phyloP scores from a whole-genome alignment of 2,113 vertebrate genomes.

The Sinosuthora webbiana region DNA sequence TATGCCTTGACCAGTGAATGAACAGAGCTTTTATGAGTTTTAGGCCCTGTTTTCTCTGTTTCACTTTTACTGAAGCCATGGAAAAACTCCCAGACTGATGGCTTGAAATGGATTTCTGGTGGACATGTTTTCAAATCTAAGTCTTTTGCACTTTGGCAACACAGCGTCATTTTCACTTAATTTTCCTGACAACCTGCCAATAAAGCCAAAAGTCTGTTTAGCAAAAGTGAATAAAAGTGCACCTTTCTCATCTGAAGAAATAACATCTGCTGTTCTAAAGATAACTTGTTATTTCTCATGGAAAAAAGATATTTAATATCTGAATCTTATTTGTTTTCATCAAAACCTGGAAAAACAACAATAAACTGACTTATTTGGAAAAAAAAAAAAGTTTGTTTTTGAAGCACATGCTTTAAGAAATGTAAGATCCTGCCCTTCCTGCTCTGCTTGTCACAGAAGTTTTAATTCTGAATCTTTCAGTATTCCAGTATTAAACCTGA shows the following conservation, averaged over 20 bases:
- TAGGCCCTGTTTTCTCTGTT: background rate
- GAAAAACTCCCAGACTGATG: background rate
- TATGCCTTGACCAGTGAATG: background rate
- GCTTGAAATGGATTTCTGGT: conserved; percentile 6
- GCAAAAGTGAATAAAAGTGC: background rate
- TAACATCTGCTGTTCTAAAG: conserved; percentile 10
- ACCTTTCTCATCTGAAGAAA: conserved; percentile 20
- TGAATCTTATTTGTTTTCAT: background rate
- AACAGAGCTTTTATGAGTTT: background rate
- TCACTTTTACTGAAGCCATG: background rate
- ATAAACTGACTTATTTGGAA: background rate
- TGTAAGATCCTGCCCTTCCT: background rate
- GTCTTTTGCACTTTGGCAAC: conserved; percentile 1
- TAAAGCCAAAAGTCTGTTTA: conserved; percentile 1
- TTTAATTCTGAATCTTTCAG: background rate
- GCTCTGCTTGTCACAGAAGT: background rate
- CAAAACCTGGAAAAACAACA: conserved; percentile 14
- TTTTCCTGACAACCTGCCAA: conserved; percentile 31
- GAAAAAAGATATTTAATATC: conserved; percentile 8
- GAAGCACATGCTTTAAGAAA: background rate
- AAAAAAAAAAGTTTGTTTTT: background rate
- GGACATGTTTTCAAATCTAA: conserved; percentile 12
- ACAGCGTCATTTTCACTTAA: background rate
- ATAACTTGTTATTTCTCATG: background rate
- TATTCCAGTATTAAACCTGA: background rate